phyloP scores from a whole-genome alignment of 2,113 vertebrate genomes.

The western clawed frog (Xenopus tropicalis) region DNA sequence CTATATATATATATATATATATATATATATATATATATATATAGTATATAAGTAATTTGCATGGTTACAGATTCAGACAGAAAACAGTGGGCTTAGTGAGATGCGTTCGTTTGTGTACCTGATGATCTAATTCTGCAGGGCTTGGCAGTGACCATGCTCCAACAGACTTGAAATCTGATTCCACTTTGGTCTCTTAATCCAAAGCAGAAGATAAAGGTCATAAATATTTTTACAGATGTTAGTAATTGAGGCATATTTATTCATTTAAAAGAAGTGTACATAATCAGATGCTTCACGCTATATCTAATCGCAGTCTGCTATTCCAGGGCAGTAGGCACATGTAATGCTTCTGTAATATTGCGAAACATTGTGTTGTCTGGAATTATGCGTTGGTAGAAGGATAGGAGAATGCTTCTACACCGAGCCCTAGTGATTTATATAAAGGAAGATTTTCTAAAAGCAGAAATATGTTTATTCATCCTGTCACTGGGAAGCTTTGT shows the following conservation, averaged over 20 bases:
- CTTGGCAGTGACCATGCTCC: background rate
- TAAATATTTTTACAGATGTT: constrained; percentile 36
- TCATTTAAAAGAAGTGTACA: constrained; percentile 4
- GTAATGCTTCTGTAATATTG: background rate
- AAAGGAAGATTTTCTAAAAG: no score
- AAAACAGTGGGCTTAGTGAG: background rate
- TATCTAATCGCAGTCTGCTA: constrained; percentile 18
- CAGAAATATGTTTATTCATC: no score
- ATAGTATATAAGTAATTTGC: background rate
- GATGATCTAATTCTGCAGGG: background rate
- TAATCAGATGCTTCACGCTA: background rate
- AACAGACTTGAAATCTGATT: constrained; percentile 7
- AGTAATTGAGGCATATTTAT: constrained; percentile 26
- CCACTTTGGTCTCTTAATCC: constrained; percentile 6
- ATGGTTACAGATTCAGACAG: background rate
- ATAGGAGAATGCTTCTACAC: no score
- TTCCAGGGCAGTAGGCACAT: constrained; percentile 1
- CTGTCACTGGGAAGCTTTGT: no score
- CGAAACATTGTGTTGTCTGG: background rate
- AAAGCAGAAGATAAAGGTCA: constrained; percentile 23
- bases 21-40: no score
- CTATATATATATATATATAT: no score
- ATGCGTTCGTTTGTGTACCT: constrained; percentile 23
- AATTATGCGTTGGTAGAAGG: no score
- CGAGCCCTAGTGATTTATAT: no score